Conservation (phyloP, 2,797 vertebrate genomes). For the Gephyroberyx darwinii region DNA sequence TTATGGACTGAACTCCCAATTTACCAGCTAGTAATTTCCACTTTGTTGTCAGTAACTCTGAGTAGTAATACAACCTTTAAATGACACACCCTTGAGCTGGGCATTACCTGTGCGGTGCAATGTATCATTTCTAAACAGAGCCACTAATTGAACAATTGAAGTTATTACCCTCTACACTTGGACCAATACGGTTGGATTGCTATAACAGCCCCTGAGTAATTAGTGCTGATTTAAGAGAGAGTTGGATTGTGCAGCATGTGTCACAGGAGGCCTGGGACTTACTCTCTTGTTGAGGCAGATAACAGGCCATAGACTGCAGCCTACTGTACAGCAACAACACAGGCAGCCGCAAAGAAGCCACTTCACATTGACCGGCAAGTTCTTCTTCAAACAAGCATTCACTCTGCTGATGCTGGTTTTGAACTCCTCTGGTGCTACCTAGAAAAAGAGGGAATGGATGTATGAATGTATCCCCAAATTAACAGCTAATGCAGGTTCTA, state of each 20-base stretch:
- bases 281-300: slow-evolving; percentile 99
- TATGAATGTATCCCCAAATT: not conserved
- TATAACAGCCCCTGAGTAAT: slow-evolving; percentile 68
- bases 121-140: slow-evolving; percentile 67
- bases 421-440: slow-evolving; percentile 99
- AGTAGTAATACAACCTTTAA: slow-evolving; percentile 71
- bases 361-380: slow-evolving; percentile 95
- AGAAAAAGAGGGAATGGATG: slow-evolving; percentile 18
- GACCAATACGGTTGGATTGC: slow-evolving; percentile 60
- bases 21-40: slow-evolving; percentile 81
- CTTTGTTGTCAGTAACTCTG: slow-evolving; percentile 73
- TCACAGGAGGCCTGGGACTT: slow-evolving; percentile 72
- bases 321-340: slow-evolving; percentile 98
- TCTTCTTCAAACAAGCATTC: slow-evolving; percentile 95
- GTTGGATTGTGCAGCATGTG: slow-evolving; percentile 50
- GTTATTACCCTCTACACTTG: slow-evolving; percentile 60
- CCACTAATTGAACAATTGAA: slow-evolving; percentile 71
- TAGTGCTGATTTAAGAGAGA: slow-evolving; percentile 67
- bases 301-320: slow-evolving; percentile 98
- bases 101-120: slow-evolving; percentile 43
- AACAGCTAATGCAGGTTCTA: not conserved
- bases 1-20: slow-evolving; percentile 79
- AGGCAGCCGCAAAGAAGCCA: slow-evolving; percentile 98
- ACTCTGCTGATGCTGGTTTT: slow-evolving; percentile 95
- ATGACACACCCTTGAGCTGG: slow-evolving; percentile 59